Conservation (phyloP, 2,888 invertebrate genomes). For the Agrotis exclamationis region DNA sequence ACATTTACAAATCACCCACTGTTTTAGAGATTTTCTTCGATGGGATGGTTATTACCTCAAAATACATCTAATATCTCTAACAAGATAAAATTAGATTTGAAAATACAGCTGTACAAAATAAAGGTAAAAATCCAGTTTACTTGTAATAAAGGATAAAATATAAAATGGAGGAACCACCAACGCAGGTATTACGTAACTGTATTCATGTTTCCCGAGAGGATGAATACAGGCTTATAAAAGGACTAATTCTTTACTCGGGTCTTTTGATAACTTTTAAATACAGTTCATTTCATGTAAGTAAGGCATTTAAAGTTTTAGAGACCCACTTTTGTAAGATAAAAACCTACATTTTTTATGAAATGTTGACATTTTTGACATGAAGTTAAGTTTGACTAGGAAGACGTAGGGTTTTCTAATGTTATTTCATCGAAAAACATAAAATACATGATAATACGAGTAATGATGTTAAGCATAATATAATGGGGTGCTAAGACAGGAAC, state of each 20-base stretch:
- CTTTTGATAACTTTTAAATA: constrained; percentile 37
- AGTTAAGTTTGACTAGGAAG: no score
- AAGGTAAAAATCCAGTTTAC: background rate
- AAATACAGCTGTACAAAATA: background rate
- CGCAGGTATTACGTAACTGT: constrained; percentile 22
- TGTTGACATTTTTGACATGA: no score
- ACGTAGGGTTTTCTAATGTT: no score
- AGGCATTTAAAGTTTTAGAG: constrained; percentile 7
- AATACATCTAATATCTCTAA: background rate
- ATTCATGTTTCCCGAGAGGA: constrained; percentile 31
- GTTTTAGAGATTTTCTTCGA: background rate
- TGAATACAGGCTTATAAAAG: constrained; percentile 21
- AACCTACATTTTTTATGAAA: no score
- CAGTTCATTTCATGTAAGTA: constrained; percentile 24
- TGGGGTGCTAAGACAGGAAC: no score
- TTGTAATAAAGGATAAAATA: background rate
- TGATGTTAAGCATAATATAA: background rate
- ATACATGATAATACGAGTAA: no score
- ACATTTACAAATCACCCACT: background rate
- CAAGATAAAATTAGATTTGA: background rate
- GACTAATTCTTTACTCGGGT: constrained; percentile 42
- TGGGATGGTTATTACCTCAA: background rate
- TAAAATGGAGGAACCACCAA: constrained; percentile 25
- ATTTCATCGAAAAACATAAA: no score
- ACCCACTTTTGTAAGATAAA: background rate